Evolutionary conservation across 2,888 invertebrate genomes (phyloP), one percentile per base, ranked within the genome.

Genomic region (Tinea trinotella): DNA sequence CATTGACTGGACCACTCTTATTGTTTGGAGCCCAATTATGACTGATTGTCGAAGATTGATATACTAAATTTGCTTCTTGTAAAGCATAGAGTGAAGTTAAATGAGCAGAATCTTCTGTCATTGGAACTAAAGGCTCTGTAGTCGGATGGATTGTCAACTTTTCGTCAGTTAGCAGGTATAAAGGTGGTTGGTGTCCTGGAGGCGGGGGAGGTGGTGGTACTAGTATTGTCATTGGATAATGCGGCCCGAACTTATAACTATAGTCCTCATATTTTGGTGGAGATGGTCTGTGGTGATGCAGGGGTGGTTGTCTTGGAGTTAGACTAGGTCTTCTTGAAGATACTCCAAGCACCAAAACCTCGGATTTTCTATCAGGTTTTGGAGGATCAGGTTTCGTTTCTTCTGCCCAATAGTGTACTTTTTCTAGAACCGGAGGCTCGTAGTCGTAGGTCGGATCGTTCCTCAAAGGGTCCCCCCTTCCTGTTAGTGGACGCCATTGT

Each of bases 361-460:
- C 92, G 1, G 90, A 89, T 68, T 92, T 92, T 64, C 90, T 90
- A 59, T 87, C 86, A 10, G 79, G 84, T 57, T 74, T 71, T 56
- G 76, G 74, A 10, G 74, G 65, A 58, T 91, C 90, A 0, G 88
- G 77, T 61, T 90, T 87, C 59, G 87, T 87, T 0, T 91, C 89
- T 46, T 91, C 91, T 15, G 91, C 89, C 94, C 94, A 94, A 67
- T 94, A 94, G 62, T 92, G 92, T 2, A 94, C 94, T 30, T 90
- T 82, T 59, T 93, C 93, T 35, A 94, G 74, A 1, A 92, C 91
- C 0, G 94, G 94, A 0, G 94, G 94, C 55, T 93, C 93, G 69
- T 94, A 94, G 68, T 94, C 94, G 69, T 92, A 94, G 0, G 94
- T 94, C 6, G 94, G 94, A 67, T 94, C 94, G 67, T 94, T 93